Evolutionary conservation across 1,140 invertebrate species (phyloP), one percentile per base, ranked within the genome.

Genomic region (Batillaria attramentaria): DNA sequence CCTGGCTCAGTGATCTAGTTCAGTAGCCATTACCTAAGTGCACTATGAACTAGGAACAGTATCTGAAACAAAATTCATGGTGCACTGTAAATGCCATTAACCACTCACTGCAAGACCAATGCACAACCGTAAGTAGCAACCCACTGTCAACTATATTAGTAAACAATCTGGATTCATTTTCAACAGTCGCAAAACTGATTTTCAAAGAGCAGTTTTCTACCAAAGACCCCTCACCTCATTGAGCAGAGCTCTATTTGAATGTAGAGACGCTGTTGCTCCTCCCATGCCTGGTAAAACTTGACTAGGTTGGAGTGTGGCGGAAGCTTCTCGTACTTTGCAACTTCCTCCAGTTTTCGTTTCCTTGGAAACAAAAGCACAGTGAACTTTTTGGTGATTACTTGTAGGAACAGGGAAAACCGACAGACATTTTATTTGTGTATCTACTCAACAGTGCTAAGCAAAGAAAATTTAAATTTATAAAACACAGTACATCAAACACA

Each of bases 191-290:
- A n/a, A n/a, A n/a, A n/a, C n/a, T n/a, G n/a, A n/a, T n/a, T n/a
- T n/a, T n/a, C n/a, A n/a, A n/a, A n/a, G n/a, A n/a, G n/a, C n/a
- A n/a, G n/a, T n/a, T n/a, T n/a, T n/a, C n/a, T n/a, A n/a, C n/a
- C n/a, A n/a, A n/a, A n/a, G n/a, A n/a, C n/a, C n/a, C 66, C 75
- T 77, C 86, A 92, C 90, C 89, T 92, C 46, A 86, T 93, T 91
- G 91, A 86, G 86, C 95, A 95, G 3, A 95, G 90, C 89, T 96
- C 95, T 83, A 94, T 93, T 88, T 95, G 94, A 81, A 96, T 94
- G 84, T 94, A 95, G 2, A 95, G 90, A 60, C 93, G 91, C 85
- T 93, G 92, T 35, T 93, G 91, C 86, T 96, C 94, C 89, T 96
- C 95, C 95, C 95, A 96, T 1, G 95, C 95, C 75, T 92, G 91